phyloP scores from a whole-genome alignment of 2,797 vertebrate species.

The Microtus obscurus region DNA sequence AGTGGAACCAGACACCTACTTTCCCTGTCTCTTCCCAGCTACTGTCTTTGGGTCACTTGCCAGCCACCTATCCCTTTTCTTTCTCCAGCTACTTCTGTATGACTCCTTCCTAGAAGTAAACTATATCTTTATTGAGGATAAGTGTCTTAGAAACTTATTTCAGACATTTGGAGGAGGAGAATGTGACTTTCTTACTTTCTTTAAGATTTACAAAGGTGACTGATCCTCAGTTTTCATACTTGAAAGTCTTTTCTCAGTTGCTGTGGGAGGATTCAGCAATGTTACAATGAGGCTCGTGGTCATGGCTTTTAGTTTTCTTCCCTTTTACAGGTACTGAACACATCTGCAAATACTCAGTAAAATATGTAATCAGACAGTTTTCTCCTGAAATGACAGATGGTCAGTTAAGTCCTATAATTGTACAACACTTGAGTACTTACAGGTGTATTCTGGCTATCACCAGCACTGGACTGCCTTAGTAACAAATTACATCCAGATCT shows the following conservation, averaged over 20 bases:
- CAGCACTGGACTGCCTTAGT: slow-evolving; percentile 17
- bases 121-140: not conserved
- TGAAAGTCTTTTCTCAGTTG: not conserved
- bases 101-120: not conserved
- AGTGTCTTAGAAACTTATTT: not conserved
- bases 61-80: not conserved
- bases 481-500: slow-evolving; percentile 48
- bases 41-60: not conserved
- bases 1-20: not conserved
- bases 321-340: slow-evolving; percentile 60
- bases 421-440: slow-evolving; percentile 68
- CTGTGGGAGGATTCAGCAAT: slow-evolving; percentile 36
- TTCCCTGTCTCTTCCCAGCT: not conserved
- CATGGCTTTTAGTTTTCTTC: not conserved
- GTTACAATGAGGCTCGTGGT: slow-evolving; percentile 32
- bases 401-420: slow-evolving; percentile 64
- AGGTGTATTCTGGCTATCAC: slow-evolving; percentile 66
- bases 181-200: not conserved
- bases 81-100: not conserved
- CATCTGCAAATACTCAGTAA: slow-evolving; percentile 75
- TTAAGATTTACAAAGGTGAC: not conserved
- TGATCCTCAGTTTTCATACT: slow-evolving; percentile 2
- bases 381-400: slow-evolving; percentile 70
- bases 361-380: slow-evolving; percentile 67
- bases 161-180: not conserved